phyloP scores from a whole-genome alignment of 2,888 invertebrate genomes.

The Aspidapion aeneum region DNA sequence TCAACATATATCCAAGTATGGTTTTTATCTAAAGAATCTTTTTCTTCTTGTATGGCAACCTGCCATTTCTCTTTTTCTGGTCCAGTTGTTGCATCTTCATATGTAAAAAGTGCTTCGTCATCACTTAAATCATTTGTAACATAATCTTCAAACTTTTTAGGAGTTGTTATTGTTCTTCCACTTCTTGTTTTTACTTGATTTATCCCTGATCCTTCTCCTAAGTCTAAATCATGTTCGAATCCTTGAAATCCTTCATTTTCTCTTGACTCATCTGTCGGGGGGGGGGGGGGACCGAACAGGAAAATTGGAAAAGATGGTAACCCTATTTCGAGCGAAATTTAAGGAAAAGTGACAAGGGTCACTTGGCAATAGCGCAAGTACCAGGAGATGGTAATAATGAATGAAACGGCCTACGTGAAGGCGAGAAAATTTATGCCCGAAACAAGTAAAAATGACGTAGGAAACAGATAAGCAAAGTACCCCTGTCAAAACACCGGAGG shows the following conservation, averaged over 20 bases:
- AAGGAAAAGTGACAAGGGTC: too few relatives aligned
- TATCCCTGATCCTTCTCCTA: slow-evolving; percentile 1
- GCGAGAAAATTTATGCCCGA: too few relatives aligned
- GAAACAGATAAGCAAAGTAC: too few relatives aligned
- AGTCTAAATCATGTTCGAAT: background rate
- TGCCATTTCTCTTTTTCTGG: slow-evolving; percentile 22
- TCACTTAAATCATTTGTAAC: slow-evolving; percentile 3
- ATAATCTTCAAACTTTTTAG: slow-evolving; percentile 13
- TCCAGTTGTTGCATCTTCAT: slow-evolving; percentile 23
- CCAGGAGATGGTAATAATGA: too few relatives aligned
- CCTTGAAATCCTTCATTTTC: too few relatives aligned
- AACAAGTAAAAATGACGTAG: too few relatives aligned
- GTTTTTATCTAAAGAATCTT: slow-evolving; percentile 22
- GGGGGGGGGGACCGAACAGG: too few relatives aligned
- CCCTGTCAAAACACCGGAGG: too few relatives aligned
- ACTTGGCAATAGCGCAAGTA: too few relatives aligned
- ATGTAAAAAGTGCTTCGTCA: slow-evolving; percentile 18
- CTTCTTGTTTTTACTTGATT: background rate
- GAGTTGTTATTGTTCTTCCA: slow-evolving; percentile 14
- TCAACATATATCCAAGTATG: slow-evolving; percentile 26
- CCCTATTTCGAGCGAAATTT: too few relatives aligned
- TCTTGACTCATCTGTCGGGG: background rate
- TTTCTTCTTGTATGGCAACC: slow-evolving; percentile 25
- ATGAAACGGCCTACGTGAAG: too few relatives aligned
- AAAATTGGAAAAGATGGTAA: too few relatives aligned